Evolutionary conservation across 1,140 invertebrate genomes (phyloP), one percentile per base, ranked within the genome.

Genomic region (Lineus longissimus): DNA sequence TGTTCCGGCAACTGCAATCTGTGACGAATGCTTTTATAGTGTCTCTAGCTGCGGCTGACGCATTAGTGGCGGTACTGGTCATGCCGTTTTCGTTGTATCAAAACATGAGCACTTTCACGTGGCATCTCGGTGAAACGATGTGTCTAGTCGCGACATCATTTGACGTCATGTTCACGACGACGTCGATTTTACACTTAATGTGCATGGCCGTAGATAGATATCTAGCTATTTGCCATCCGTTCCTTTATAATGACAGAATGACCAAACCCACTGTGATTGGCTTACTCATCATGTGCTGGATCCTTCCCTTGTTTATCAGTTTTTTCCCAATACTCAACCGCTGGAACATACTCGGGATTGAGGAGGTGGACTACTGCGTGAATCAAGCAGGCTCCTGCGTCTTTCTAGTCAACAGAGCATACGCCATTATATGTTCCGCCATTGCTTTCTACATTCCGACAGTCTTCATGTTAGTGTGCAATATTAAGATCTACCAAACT

Each of bases 121-220:
- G 96, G 97, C 87, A 93, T 71, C 97, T 99, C 76, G 95, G 95
- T n/a, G 87, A 89, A 59, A 87, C 91, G 73, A 94, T 97, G 83
- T 99, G 96, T 85, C 93, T 97, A 82, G 94, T 94, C 25, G 97
- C 94, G 92, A 92, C 97, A 64, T 94, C 94, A 54, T 95, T 97
- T 81, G 96, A 99, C 83, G 95, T 99, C 71, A 97, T 97, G 92
- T 97, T 95, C 83, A 97, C 91, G 70, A 98, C 96, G 43, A 94
- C 96, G 27, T 98, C 95, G 64, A 99, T 99, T 71, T 87, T 99
- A 61, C 98, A 98, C 83, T 86, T 99, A 63, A 98, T 94, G 80
- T 96, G 95, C 68, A 96, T 99, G 77, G 95, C 94, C 47, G 86
- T 98, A 70, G 97, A 99, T 84, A 86, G 95, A 43, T 99, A 98